These are phyloP conservation scores for Caenorhabditis drosophilae DNA, from an alignment of 2,888 invertebrate species.

Conservation along the genomic window DNA sequence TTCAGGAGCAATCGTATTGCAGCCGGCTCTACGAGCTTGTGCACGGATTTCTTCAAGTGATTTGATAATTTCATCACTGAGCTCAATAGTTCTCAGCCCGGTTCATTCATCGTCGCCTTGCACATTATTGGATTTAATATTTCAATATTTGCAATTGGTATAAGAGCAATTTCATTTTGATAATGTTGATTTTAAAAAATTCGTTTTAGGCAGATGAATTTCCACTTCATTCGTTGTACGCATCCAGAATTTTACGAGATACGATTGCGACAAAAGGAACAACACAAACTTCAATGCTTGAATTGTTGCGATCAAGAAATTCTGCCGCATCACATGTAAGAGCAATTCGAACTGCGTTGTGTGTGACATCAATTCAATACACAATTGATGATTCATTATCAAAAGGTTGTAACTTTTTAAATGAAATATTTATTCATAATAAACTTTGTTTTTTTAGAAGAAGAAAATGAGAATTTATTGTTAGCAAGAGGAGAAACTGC, in stretches of 20 bases:
- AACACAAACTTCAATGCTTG: conserved; percentile 43
- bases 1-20: conserved; percentile 48
- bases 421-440: conserved; percentile 1
- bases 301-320: conserved; percentile 24
- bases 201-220: conserved; percentile 41
- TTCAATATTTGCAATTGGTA: conserved; percentile 50
- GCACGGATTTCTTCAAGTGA: conserved; percentile 51
- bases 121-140: conserved; percentile 40
- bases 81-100: conserved; percentile 54
- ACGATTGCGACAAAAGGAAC: conserved; percentile 44
- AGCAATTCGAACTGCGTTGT: conserved; percentile 29
- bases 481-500: conserved; percentile 57
- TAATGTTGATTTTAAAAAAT: neutral
- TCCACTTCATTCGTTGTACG: conserved; percentile 51
- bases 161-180: too few species aligned
- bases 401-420: too few species aligned
- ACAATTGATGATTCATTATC: conserved; percentile 32
- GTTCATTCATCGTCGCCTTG: conserved; percentile 36
- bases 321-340: conserved; percentile 16
- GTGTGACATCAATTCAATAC: conserved; percentile 26
- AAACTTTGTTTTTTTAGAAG: conserved; percentile 18
- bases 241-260: conserved; percentile 55
- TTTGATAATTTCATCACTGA: conserved; percentile 54
- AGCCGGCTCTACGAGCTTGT: conserved; percentile 45
- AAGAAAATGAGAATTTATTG: conserved; percentile 21